These are phyloP conservation scores for Columba livia DNA, from an alignment of 2,113 vertebrate genomes.

Conservation along the genomic window DNA sequence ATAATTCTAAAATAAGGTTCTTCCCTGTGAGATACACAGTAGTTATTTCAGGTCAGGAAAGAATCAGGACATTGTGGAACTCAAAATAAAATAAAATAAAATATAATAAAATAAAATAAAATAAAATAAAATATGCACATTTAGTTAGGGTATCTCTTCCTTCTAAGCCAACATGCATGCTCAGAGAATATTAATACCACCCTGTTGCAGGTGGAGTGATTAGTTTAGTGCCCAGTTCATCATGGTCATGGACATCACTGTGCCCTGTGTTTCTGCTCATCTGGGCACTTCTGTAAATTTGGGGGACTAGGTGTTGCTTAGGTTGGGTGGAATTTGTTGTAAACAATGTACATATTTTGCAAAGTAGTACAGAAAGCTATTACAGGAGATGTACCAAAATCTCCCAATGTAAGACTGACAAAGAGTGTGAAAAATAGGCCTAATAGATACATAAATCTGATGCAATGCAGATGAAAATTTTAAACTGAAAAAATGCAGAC, in stretches of 20 bases:
- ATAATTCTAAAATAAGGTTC: background rate
- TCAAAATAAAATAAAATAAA: background rate
- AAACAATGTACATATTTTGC: background rate
- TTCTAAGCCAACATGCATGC: background rate
- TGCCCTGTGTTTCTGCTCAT: background rate
- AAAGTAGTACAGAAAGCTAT: background rate
- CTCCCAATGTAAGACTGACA: background rate
- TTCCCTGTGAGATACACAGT: background rate
- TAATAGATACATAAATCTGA: background rate
- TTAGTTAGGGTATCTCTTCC: background rate
- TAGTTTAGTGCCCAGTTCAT: background rate
- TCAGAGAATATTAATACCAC: background rate
- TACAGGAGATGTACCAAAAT: background rate
- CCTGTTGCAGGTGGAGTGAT: background rate
- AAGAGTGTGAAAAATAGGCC: background rate
- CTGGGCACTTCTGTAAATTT: background rate
- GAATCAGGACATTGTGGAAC: background rate
- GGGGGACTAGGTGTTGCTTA: background rate
- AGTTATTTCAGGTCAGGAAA: background rate
- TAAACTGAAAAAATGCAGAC: background rate
- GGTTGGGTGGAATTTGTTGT: background rate
- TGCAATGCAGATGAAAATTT: conserved; percentile 35
- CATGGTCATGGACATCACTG: background rate
- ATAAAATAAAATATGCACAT: background rate
- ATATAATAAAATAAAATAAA: too few species aligned